Base-by-base conservation (phyloP, 2,797 vertebrate species). In the Sus cebifrons region DNA sequence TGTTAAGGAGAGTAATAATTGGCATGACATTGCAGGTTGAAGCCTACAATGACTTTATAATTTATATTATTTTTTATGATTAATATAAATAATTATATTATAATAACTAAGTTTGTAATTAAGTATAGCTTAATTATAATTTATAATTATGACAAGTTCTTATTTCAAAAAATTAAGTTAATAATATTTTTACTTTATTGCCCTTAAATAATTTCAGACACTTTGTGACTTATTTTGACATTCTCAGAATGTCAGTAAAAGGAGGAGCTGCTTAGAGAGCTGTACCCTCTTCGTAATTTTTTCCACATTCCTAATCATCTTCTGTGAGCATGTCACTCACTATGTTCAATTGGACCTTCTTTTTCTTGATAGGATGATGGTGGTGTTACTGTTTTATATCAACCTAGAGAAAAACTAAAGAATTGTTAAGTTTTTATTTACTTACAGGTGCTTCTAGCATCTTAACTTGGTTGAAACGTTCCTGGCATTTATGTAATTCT, bases 1-100 rank as follows among this genome's bases (percentile, higher is more conserved):
- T 83, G 32, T 92, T 89, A 77, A 95, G 70, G 64, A 81, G 56
- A 89, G 49, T 91, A 96, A 65, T 36, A 88, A 56, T 79, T 87
- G 27, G 11, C 71, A 64, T 73, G 49, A 25, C 25, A 18, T 83
- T 89, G 15, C 65, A 85, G 14, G 32, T 71, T 77, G 84, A 94
- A 89, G 29, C 27, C 32, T 93, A 25, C 27, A 78, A 23, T 78
- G n/a, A 32, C 52, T 64, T 23, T 78, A 21, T 32, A 56, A 54
- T 54, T 77, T 56, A 32, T 56, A 75, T 75, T 74, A 75, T 27
- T 74, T 25, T n/a, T 58, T 58, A 78, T 78, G 56, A 15, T 78
- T 78, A 78, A 58, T 21, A 78, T 78, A 78, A 78, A 32, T 78
- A 78, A 56, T 78, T 78, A 58, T 32, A 56, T 56, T 56, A 56